Evolutionary conservation across 1,140 invertebrate species (phyloP).

Genomic region (Andricus grossulariae): DNA sequence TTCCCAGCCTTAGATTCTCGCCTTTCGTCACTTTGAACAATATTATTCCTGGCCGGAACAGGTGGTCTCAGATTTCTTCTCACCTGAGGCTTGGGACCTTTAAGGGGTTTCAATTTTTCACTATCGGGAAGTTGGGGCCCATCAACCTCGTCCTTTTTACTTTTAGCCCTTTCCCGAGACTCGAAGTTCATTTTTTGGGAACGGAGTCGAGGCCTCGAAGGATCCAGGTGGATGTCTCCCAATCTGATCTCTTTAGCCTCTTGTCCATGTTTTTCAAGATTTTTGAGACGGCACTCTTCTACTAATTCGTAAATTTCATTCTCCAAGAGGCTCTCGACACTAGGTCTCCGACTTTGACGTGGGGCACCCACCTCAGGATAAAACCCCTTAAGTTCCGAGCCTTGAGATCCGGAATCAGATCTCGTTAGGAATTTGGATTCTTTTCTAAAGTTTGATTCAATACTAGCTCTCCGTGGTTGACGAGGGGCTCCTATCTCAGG

Average conservation of each 20-base stretch:
- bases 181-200: neutral
- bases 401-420: too few relatives aligned
- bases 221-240: conserved; percentile 11
- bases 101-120: neutral
- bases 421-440: too few relatives aligned
- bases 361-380: neutral
- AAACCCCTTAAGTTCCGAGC: too few relatives aligned
- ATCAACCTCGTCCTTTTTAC: neutral
- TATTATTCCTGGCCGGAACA: neutral
- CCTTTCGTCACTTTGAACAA: neutral
- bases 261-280: conserved; percentile 8
- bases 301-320: conserved; percentile 14
- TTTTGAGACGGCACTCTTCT: conserved; percentile 6
- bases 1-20: neutral
- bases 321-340: conserved; percentile 7
- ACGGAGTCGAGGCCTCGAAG: neutral
- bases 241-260: neutral
- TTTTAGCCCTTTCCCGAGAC: neutral
- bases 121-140: neutral
- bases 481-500: too few relatives aligned
- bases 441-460: too few relatives aligned
- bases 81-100: neutral
- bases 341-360: neutral
- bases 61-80: neutral
- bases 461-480: too few relatives aligned